These are phyloP conservation scores for Echeneis naucrates DNA, from an alignment of 2,797 vertebrate genomes.

Conservation along the genomic window DNA sequence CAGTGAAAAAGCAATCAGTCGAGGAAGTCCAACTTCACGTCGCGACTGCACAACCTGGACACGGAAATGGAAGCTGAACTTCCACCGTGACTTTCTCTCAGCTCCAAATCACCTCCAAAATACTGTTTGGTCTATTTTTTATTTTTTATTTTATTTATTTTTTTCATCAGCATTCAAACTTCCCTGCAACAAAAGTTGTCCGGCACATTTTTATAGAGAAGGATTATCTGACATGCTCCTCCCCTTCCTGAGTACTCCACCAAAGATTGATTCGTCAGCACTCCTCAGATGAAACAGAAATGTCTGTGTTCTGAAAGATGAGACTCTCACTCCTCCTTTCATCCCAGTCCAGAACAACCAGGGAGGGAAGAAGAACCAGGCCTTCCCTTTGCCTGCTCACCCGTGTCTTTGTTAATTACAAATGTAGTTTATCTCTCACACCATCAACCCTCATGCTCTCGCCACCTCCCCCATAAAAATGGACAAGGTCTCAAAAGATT, in stretches of 20 bases:
- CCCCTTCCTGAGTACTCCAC: slow-evolving; percentile 29
- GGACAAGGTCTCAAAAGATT: slow-evolving; percentile 40
- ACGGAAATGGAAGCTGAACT: slow-evolving; percentile 35
- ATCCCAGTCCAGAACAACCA: slow-evolving; percentile 20
- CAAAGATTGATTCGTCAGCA: slow-evolving; percentile 57
- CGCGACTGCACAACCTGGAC: slow-evolving; percentile 30
- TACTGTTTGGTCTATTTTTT: slow-evolving; percentile 37
- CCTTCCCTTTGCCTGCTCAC: slow-evolving; percentile 56
- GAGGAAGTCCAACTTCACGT: slow-evolving; percentile 32
- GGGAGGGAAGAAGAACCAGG: slow-evolving; percentile 39
- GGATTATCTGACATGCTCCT: slow-evolving; percentile 65
- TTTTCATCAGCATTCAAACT: slow-evolving; percentile 27
- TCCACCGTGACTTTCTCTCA: slow-evolving; percentile 31
- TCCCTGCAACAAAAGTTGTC: slow-evolving; percentile 45
- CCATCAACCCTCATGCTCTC: slow-evolving; percentile 23
- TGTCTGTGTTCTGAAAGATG: slow-evolving; percentile 49
- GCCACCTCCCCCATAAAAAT: slow-evolving; percentile 48
- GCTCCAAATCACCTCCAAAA: slow-evolving; percentile 33
- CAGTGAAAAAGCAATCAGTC: slow-evolving; percentile 53
- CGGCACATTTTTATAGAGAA: slow-evolving; percentile 45
- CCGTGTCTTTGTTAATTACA: slow-evolving; percentile 69
- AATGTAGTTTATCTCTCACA: slow-evolving; percentile 56
- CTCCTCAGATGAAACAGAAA: slow-evolving; percentile 46
- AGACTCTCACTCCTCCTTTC: slow-evolving; percentile 20
- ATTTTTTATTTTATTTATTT: too few species aligned